Percentiles rank a stretch among this genome's conserved stretches.
phyloP scores from a whole-genome alignment of 2,797 vertebrate species.

The Muraenolepis orangiensis region DNA sequence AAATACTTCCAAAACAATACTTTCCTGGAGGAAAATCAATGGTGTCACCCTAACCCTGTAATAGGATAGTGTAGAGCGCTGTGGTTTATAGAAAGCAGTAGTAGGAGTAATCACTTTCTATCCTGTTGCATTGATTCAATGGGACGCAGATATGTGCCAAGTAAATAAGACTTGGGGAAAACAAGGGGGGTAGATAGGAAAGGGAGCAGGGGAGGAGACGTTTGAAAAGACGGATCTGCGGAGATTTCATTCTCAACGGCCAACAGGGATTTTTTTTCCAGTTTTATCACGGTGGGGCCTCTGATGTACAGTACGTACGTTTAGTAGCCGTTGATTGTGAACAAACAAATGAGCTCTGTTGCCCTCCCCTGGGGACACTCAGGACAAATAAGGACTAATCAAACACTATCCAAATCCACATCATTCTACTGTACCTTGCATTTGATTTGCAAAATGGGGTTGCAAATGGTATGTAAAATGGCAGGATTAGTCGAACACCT shows the following conservation, averaged over 20 bases:
- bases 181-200: not conserved
- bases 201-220: slow-evolving; percentile 16
- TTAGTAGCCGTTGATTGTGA: slow-evolving; percentile 59
- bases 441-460: slow-evolving; percentile 68
- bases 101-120: slow-evolving; percentile 6
- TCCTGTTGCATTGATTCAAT: slow-evolving; percentile 32
- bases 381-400: slow-evolving; percentile 23
- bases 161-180: not conserved
- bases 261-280: slow-evolving; percentile 56
- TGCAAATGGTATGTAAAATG: slow-evolving; percentile 57
- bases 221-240: slow-evolving; percentile 45
- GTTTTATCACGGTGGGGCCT: slow-evolving; percentile 36
- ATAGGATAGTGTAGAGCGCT: not conserved
- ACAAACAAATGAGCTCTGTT: slow-evolving; percentile 55
- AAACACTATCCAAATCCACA: slow-evolving; percentile 7
- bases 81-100: not conserved
- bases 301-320: slow-evolving; percentile 44
- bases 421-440: slow-evolving; percentile 14
- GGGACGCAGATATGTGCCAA: slow-evolving; percentile 44
- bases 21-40: not conserved
- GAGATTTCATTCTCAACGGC: slow-evolving; percentile 50
- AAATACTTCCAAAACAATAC: not conserved
- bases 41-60: not conserved
- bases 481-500: not conserved
- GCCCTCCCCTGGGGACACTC: slow-evolving; percentile 31